A percentile compares a stretch with the other conserved stretches of the same genome.
Evolutionary conservation across 2,113 vertebrate species (phyloP).

Genomic region (Clupea harengus): DNA sequence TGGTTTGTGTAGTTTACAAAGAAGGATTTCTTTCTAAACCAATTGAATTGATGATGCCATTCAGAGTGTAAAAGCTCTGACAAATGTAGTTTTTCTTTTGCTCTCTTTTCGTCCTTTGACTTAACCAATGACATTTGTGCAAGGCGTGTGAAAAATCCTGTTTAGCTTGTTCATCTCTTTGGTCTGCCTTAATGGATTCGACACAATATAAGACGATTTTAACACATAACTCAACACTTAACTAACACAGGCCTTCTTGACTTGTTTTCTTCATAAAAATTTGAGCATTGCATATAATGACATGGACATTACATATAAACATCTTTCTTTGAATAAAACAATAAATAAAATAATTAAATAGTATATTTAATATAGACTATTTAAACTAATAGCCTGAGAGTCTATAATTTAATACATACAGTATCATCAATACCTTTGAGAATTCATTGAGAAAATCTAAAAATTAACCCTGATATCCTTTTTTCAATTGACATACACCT

Average conservation of each 20-base stretch:
- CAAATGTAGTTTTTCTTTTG: conserved; percentile 61
- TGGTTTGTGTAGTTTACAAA: conserved; percentile 54
- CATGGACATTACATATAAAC: neutral
- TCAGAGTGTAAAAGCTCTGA: conserved; percentile 55
- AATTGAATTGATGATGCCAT: conserved; percentile 56
- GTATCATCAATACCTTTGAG: too few species aligned
- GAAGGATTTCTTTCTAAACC: conserved; percentile 58
- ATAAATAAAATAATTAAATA: neutral
- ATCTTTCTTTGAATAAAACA: neutral
- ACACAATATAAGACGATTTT: conserved; percentile 50
- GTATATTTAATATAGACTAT: neutral
- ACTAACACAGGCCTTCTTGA: conserved; percentile 35
- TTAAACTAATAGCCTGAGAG: too few species aligned
- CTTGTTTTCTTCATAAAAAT: neutral
- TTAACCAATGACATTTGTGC: conserved; percentile 53
- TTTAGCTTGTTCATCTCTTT: conserved; percentile 58
- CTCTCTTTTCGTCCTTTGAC: conserved; percentile 57
- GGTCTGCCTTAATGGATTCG: conserved; percentile 61
- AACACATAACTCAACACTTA: neutral
- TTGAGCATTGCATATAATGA: neutral
- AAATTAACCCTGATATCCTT: neutral
- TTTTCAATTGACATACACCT: neutral
- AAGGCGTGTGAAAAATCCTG: conserved; percentile 62
- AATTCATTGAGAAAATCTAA: neutral
- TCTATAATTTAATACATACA: too few species aligned